Conservation (phyloP, 2,113 vertebrate species). For the Elephantulus edwardii region DNA sequence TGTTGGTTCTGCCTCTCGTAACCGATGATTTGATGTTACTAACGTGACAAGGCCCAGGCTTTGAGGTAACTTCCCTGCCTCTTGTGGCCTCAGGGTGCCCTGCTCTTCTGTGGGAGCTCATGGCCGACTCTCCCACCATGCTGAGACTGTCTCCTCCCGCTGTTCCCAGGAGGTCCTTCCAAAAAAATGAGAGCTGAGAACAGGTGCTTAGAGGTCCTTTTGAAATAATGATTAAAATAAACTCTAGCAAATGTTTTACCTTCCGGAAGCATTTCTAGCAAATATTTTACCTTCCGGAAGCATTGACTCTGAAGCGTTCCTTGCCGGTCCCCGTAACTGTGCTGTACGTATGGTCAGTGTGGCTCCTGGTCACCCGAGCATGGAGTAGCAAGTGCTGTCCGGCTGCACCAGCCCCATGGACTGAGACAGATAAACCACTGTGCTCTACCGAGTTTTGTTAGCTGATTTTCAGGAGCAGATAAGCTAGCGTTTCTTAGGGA, state of each 20-base stretch:
- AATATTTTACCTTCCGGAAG: not conserved
- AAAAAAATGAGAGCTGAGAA: not conserved
- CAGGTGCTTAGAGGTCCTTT: not conserved
- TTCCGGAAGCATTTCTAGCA: not conserved
- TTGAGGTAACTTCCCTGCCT: not conserved
- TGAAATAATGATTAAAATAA: not conserved
- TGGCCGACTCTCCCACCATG: too few relatives aligned
- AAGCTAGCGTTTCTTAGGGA: too few relatives aligned
- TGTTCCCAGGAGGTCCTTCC: not conserved
- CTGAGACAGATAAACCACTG: too few relatives aligned
- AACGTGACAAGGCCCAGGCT: not conserved
- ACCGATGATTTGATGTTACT: not conserved
- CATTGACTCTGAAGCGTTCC: not conserved
- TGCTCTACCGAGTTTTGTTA: too few relatives aligned
- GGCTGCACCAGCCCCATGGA: too few relatives aligned
- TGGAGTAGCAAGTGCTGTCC: too few relatives aligned
- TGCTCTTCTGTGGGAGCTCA: not conserved
- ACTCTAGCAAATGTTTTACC: not conserved
- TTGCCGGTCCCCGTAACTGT: not conserved
- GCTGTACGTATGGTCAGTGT: too few relatives aligned
- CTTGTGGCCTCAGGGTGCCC: not conserved
- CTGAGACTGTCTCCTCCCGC: fast-evolving
- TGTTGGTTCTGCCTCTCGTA: not conserved
- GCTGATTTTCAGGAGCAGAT: too few relatives aligned
- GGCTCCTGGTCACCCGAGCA: too few relatives aligned